These are phyloP conservation scores for Leptinotarsa haldemani DNA, from an alignment of 2,888 invertebrate genomes.

Conservation along the genomic window DNA sequence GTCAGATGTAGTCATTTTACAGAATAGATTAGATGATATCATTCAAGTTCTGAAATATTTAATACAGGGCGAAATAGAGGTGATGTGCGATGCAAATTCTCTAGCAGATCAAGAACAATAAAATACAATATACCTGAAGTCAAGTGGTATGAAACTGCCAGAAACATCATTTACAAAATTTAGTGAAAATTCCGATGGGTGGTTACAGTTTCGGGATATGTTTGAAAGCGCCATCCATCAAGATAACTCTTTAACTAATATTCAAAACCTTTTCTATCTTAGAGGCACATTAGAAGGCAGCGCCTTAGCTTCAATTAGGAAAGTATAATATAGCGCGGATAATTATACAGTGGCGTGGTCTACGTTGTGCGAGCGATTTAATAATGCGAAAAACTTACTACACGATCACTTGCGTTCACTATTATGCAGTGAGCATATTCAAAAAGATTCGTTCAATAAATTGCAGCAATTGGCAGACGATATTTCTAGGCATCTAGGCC, in stretches of 20 bases:
- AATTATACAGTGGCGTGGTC: constrained; percentile 33
- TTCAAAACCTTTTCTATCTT: constrained; percentile 40
- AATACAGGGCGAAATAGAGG: constrained; percentile 4
- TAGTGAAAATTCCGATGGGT: constrained; percentile 28
- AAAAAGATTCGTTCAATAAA: constrained; percentile 28
- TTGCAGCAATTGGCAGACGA: constrained; percentile 29
- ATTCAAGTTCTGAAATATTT: constrained; percentile 1
- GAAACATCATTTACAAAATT: constrained; percentile 30
- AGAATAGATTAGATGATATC: constrained; percentile 13
- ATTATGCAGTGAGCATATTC: constrained; percentile 9
- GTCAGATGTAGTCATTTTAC: constrained; percentile 6
- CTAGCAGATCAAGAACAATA: constrained; percentile 4
- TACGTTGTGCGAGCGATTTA: constrained; percentile 30
- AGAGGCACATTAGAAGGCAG: constrained; percentile 34
- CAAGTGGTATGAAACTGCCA: constrained; percentile 22
- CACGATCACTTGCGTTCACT: constrained; percentile 22
- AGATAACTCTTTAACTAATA: constrained; percentile 26
- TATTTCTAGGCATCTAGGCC: constrained; percentile 27
- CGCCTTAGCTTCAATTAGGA: constrained; percentile 33
- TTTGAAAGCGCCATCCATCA: constrained; percentile 36
- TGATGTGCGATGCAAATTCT: not conserved
- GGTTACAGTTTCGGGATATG: constrained; percentile 33
- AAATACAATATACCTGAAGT: not conserved
- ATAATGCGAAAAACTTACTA: constrained; percentile 22
- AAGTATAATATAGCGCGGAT: constrained; percentile 24